A percentile compares a stretch with the other conserved stretches of the same genome.
These are phyloP conservation scores for Bombus consobrinus DNA, from an alignment of 1,140 invertebrate species.

Conservation along the genomic window DNA sequence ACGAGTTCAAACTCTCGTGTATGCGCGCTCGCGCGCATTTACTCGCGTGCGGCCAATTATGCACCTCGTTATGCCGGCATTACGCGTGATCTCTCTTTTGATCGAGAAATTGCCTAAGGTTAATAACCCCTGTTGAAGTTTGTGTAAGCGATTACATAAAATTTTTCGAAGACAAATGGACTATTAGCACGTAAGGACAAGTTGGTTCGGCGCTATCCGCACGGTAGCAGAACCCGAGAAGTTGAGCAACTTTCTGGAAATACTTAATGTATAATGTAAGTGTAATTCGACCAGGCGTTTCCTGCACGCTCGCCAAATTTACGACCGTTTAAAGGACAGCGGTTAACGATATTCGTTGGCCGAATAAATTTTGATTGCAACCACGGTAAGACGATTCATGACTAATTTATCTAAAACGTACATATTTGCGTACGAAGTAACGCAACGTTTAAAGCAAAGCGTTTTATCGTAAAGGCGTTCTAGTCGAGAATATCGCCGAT, in stretches of 20 bases:
- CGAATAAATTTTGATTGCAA: slow-evolving; percentile 24
- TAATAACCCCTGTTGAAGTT: slow-evolving; percentile 57
- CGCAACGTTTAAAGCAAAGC: not conserved
- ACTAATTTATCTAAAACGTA: slow-evolving; percentile 22
- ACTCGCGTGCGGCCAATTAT: slow-evolving; percentile 68
- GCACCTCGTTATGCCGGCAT: slow-evolving; percentile 70
- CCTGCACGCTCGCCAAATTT: slow-evolving; percentile 33
- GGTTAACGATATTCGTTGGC: slow-evolving; percentile 12
- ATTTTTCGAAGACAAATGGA: slow-evolving; percentile 44
- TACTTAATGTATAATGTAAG: slow-evolving; percentile 3
- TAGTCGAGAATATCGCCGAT: not conserved
- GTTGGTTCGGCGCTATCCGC: not conserved
- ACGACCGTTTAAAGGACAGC: slow-evolving; percentile 42
- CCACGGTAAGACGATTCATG: not conserved
- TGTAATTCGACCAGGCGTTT: not conserved
- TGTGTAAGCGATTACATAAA: slow-evolving; percentile 47
- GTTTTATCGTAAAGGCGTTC: not conserved
- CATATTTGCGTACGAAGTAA: slow-evolving; percentile 3
- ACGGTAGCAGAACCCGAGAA: not conserved
- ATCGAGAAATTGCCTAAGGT: slow-evolving; percentile 56
- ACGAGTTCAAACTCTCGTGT: slow-evolving; percentile 40
- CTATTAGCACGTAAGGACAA: slow-evolving; percentile 41
- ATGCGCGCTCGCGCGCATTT: slow-evolving; percentile 50
- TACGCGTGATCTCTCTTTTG: slow-evolving; percentile 61
- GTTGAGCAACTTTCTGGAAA: slow-evolving; percentile 25